A percentile compares a stretch with the other conserved stretches of the same genome.
phyloP scores from a whole-genome alignment of 2,113 vertebrate genomes.

The Alexandromys fortis region DNA sequence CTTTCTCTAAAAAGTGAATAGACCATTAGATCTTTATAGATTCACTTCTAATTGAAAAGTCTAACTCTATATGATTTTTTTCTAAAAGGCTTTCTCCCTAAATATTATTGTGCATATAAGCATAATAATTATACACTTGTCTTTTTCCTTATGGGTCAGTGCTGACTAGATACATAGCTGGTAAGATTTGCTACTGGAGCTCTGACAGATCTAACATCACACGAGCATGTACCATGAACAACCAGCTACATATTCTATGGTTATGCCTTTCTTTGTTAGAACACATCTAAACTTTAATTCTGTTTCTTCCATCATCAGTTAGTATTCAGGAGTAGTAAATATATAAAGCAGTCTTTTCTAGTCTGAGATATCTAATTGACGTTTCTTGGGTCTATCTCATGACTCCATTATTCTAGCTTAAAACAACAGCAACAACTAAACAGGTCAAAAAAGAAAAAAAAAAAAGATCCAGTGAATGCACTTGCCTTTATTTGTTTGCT shows the following conservation, averaged over 20 bases:
- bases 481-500: slow-evolving; percentile 48
- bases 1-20: neutral
- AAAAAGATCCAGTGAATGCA: neutral
- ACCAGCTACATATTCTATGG: neutral
- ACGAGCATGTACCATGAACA: neutral
- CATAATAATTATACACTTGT: neutral
- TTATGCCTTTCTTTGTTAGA: slow-evolving; percentile 21
- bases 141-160: neutral
- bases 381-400: neutral
- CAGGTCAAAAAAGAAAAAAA: neutral
- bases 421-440: neutral
- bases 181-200: neutral
- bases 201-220: neutral
- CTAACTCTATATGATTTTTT: neutral
- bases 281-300: neutral
- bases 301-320: slow-evolving; percentile 20
- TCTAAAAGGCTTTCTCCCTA: slow-evolving; percentile 15
- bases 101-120: neutral
- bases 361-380: neutral
- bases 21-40: neutral
- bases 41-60: neutral
- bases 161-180: neutral
- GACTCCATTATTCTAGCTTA: neutral
- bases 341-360: neutral
- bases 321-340: neutral